Conservation (phyloP, 2,113 vertebrate species). For the Gymnobelideus leadbeateri region DNA sequence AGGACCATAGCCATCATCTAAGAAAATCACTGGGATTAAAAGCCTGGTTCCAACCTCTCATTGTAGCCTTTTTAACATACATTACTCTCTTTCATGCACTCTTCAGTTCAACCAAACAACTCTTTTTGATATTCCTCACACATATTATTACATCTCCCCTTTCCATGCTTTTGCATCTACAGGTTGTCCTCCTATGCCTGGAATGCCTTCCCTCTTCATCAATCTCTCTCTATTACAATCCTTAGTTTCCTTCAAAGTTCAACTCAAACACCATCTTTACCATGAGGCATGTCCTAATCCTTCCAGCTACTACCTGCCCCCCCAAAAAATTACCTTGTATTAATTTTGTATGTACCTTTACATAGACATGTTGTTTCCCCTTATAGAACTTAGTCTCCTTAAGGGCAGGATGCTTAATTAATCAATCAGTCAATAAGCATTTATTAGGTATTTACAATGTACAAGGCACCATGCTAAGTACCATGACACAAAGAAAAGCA, state of each 20-base stretch:
- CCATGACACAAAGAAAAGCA: neutral
- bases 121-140: neutral
- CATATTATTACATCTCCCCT: neutral
- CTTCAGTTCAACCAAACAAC: neutral
- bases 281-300: neutral
- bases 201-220: neutral
- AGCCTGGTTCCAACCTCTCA: neutral
- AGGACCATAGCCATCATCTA: neutral
- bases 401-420: neutral
- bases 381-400: neutral
- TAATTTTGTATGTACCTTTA: neutral
- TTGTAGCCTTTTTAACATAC: neutral
- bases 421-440: neutral
- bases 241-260: neutral
- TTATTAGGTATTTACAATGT: neutral
- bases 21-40: neutral
- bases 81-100: neutral
- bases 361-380: neutral
- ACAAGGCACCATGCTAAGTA: neutral
- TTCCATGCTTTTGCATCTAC: neutral
- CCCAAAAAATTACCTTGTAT: neutral
- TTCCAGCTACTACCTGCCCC: neutral
- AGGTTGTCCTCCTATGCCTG: neutral
- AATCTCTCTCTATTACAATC: neutral
- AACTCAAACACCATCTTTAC: neutral